Conservation (phyloP, 2,888 invertebrate species). For the Hemicrepidius hirtus region DNA sequence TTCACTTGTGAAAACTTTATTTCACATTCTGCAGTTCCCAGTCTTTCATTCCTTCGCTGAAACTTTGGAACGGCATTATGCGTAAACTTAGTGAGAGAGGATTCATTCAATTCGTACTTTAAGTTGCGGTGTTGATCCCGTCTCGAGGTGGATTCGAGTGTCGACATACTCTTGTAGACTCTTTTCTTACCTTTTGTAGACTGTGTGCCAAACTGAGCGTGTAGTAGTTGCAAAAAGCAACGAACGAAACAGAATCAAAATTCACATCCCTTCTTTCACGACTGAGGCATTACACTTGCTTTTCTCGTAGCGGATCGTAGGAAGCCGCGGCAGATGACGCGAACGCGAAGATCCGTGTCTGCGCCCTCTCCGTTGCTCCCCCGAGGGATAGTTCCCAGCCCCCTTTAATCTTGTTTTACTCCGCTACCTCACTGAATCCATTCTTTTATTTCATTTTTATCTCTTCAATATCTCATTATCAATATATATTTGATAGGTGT, state of each 20-base stretch:
- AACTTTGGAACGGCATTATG: constrained; percentile 52
- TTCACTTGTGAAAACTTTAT: constrained; percentile 26
- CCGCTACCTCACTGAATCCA: constrained; percentile 59
- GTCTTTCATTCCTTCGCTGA: constrained; percentile 37
- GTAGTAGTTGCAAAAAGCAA: constrained; percentile 31
- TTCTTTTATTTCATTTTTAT: constrained; percentile 64
- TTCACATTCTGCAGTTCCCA: constrained; percentile 24
- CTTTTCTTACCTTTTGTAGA: constrained; percentile 11
- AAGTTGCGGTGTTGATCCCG: constrained; percentile 54
- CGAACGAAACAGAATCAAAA: constrained; percentile 31
- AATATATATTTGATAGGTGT: constrained; percentile 58
- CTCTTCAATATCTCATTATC: constrained; percentile 64
- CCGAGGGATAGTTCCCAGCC: constrained; percentile 53
- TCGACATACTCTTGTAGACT: constrained; percentile 28
- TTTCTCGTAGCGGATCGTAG: constrained; percentile 36
- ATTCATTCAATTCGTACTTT: constrained; percentile 48
- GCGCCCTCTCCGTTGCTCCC: constrained; percentile 53
- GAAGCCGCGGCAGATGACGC: constrained; percentile 54
- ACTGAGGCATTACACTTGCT: constrained; percentile 39
- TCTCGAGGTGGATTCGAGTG: constrained; percentile 33
- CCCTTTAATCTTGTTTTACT: constrained; percentile 63
- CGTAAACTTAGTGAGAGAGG: constrained; percentile 47
- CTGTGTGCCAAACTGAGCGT: constrained; percentile 10
- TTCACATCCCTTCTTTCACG: constrained; percentile 46
- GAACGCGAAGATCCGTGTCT: constrained; percentile 53